Evolutionary conservation across 1,140 invertebrate species (phyloP).

Genomic region (Anoplophora glabripennis): DNA sequence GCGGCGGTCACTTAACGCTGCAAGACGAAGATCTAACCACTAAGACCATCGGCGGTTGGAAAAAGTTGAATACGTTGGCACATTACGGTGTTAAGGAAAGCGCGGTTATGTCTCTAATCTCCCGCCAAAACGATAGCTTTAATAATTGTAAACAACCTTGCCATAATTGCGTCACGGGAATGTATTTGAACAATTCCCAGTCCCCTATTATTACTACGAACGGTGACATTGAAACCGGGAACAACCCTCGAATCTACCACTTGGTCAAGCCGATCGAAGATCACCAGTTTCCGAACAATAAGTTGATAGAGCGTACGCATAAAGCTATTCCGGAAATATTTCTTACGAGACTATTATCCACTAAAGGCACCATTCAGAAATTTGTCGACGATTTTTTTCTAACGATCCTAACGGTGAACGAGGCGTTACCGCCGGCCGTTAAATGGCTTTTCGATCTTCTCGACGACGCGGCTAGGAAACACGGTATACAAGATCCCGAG

Average conservation of each 20-base stretch:
- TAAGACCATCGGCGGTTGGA: conserved; percentile 84
- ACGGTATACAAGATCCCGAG: conserved; percentile 83
- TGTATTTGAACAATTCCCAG: conserved; percentile 73
- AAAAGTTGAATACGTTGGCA: conserved; percentile 85
- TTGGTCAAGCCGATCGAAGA: conserved; percentile 81
- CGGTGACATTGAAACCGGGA: conserved; percentile 70
- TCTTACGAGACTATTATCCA: conserved; percentile 85
- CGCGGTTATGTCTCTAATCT: conserved; percentile 90
- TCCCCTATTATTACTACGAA: conserved; percentile 73
- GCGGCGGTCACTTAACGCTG: conserved; percentile 85
- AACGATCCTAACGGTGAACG: conserved; percentile 85
- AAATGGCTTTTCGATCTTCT: conserved; percentile 95
- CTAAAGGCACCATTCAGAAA: conserved; percentile 94
- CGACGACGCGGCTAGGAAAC: conserved; percentile 82
- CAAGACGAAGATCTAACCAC: conserved; percentile 93
- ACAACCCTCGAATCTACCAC: conserved; percentile 74
- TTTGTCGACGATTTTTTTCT: conserved; percentile 94
- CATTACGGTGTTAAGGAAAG: conserved; percentile 93
- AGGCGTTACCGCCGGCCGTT: conserved; percentile 84
- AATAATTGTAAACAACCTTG: conserved; percentile 78
- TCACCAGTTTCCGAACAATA: conserved; percentile 58
- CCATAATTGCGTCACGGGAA: conserved; percentile 70
- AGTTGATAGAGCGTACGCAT: conserved; percentile 72
- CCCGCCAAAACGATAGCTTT: conserved; percentile 80
- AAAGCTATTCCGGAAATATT: conserved; percentile 96